Conservation (phyloP, 2,113 vertebrate species). For the Toxotes jaculatrix region DNA sequence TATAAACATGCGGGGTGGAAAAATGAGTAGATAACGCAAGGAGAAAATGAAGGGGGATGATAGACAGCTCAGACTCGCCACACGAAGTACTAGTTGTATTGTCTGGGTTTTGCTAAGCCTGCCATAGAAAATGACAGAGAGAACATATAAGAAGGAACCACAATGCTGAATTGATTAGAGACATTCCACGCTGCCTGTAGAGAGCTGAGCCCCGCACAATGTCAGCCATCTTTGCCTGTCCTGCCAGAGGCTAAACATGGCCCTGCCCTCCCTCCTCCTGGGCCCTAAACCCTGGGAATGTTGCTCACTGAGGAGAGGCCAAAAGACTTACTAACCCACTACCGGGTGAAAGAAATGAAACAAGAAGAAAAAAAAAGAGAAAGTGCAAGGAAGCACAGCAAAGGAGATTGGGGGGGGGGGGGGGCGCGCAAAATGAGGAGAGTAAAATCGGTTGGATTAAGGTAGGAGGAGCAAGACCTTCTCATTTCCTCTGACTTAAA, state of each 20-base stretch:
- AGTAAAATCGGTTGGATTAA: slow-evolving; percentile 56
- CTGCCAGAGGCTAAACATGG: slow-evolving; percentile 77
- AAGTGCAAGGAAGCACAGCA: slow-evolving; percentile 31
- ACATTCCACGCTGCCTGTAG: slow-evolving; percentile 78
- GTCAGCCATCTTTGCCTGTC: slow-evolving; percentile 79
- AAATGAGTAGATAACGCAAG: slow-evolving; percentile 71
- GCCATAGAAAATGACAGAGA: slow-evolving; percentile 70
- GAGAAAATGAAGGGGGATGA: slow-evolving; percentile 73
- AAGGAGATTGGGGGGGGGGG: slow-evolving; percentile 24
- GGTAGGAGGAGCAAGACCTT: slow-evolving; percentile 49
- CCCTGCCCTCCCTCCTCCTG: slow-evolving; percentile 71
- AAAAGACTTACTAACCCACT: slow-evolving; percentile 68
- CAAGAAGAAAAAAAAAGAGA: slow-evolving; percentile 9
- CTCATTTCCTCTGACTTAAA: slow-evolving; percentile 75
- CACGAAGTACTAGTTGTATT: slow-evolving; percentile 59
- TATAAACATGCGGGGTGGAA: slow-evolving; percentile 75
- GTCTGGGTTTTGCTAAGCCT: slow-evolving; percentile 61
- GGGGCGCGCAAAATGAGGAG: neutral
- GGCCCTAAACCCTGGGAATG: slow-evolving; percentile 76
- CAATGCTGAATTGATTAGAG: slow-evolving; percentile 85
- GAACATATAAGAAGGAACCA: slow-evolving; percentile 68
- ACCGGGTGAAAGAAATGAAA: slow-evolving; percentile 60
- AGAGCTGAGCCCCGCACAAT: slow-evolving; percentile 62
- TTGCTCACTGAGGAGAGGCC: slow-evolving; percentile 61
- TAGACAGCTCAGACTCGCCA: slow-evolving; percentile 56